Evolutionary conservation across 2,113 vertebrate species (phyloP).

Genomic region (Thalassoma bifasciatum): DNA sequence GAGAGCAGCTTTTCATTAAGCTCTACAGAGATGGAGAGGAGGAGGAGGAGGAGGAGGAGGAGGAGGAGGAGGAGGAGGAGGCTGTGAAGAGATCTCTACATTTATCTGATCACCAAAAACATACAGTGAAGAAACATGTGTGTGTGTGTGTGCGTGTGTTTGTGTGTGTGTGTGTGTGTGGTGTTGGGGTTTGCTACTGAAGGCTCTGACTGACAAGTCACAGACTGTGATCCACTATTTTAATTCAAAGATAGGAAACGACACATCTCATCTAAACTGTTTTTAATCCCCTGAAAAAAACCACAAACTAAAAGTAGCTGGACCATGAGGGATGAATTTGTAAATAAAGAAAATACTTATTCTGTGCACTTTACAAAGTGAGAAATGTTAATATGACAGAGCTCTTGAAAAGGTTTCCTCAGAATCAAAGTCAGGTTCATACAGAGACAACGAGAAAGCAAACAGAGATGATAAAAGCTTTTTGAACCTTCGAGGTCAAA

Average conservation of each 20-base stretch:
- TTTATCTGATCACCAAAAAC: conserved; percentile 5
- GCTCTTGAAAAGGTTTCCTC: neutral
- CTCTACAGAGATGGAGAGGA: conserved; percentile 2
- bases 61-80: neutral
- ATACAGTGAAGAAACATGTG: neutral
- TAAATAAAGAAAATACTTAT: neutral
- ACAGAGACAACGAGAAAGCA: neutral
- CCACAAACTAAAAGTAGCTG: too few relatives aligned
- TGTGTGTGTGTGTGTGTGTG: too few relatives aligned
- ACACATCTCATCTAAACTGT: too few relatives aligned
- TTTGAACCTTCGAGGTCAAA: neutral
- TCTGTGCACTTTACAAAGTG: neutral
- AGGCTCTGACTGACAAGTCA: too few relatives aligned
- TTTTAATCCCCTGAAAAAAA: too few relatives aligned
- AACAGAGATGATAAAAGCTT: conserved; percentile 26
- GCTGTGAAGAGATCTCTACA: neutral
- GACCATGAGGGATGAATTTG: too few relatives aligned
- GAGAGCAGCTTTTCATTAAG: conserved; percentile 23
- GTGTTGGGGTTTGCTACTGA: too few relatives aligned
- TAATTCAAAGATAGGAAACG: too few relatives aligned
- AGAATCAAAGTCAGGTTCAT: neutral
- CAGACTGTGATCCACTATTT: too few relatives aligned
- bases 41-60: neutral
- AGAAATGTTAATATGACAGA: neutral
- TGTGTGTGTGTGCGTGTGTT: neutral